Evolutionary conservation across 2,888 invertebrate genomes (phyloP).

Genomic region (Cordylochernes scorpioides): DNA sequence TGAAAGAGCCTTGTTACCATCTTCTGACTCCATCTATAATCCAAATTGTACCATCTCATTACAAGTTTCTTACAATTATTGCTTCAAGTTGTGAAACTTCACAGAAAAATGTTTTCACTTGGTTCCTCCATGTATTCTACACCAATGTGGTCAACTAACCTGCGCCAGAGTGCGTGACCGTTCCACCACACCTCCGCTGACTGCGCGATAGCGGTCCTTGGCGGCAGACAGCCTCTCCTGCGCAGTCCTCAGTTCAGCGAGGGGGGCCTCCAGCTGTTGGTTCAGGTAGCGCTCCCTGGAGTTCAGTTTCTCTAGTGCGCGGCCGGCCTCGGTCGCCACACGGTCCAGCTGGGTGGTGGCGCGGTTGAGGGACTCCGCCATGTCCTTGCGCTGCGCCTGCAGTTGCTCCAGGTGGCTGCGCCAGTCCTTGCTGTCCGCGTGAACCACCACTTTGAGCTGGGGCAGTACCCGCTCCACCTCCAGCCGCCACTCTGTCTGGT

Average conservation of each 20-base stretch:
- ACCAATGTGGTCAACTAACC: conserved; percentile 17
- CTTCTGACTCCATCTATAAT: too few relatives aligned
- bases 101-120: too few relatives aligned
- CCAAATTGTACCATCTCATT: too few relatives aligned
- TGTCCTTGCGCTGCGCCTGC: conserved; percentile 42
- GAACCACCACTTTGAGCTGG: conserved; percentile 36
- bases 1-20: too few relatives aligned
- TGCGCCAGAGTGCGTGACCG: conserved; percentile 29
- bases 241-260: conserved; percentile 36
- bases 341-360: conserved; percentile 50
- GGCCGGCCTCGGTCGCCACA: conserved; percentile 47
- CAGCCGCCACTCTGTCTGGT: conserved; percentile 57
- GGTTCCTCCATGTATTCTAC: too few relatives aligned
- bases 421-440: conserved; percentile 46
- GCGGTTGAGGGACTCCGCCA: conserved; percentile 33
- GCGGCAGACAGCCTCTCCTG: conserved; percentile 28
- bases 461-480: conserved; percentile 83
- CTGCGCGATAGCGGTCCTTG: conserved; percentile 48
- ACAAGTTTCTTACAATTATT: too few relatives aligned
- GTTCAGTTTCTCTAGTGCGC: conserved; percentile 60
- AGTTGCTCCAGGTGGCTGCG: conserved; percentile 73
- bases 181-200: conserved; percentile 59
- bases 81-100: too few relatives aligned
- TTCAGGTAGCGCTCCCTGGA: conserved; percentile 78
- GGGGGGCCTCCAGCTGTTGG: conserved; percentile 49